phyloP scores from a whole-genome alignment of 2,888 invertebrate genomes.

The Ophonus ardosiacus region DNA sequence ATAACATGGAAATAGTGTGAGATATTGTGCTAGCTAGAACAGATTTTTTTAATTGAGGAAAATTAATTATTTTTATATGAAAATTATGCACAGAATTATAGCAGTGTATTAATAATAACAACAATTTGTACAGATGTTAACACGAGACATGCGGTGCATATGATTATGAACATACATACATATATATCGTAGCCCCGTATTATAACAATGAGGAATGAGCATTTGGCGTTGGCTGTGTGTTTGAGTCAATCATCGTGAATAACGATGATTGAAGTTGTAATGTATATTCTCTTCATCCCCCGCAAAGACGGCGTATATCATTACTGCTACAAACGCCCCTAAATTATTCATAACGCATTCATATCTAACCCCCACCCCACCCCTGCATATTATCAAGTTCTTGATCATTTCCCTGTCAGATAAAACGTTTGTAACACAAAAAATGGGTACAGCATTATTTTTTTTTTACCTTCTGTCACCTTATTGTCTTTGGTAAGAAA shows the following conservation, averaged over 20 bases:
- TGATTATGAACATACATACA: neutral
- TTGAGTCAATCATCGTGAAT: conserved; percentile 43
- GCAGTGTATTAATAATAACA: too few species aligned
- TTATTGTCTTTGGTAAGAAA: too few species aligned
- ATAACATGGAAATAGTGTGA: too few species aligned
- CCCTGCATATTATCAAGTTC: neutral
- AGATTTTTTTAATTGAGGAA: too few species aligned
- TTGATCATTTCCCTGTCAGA: neutral
- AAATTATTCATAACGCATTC: conserved; percentile 35
- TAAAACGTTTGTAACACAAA: neutral
- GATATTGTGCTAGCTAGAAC: too few species aligned
- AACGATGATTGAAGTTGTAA: conserved; percentile 44
- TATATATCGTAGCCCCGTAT: neutral
- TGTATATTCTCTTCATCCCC: conserved; percentile 3
- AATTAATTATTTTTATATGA: too few species aligned
- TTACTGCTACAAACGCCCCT: conserved; percentile 17
- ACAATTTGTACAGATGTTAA: too few species aligned
- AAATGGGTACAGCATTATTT: too few species aligned
- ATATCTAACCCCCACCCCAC: neutral
- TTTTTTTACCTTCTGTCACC: too few species aligned
- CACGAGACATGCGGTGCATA: neutral
- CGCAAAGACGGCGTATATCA: conserved; percentile 14
- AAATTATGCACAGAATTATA: too few species aligned
- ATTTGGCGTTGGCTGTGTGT: neutral
- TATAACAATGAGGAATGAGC: neutral